Base-by-base conservation (phyloP, 1,140 invertebrate genomes). In the Battus philenor region DNA sequence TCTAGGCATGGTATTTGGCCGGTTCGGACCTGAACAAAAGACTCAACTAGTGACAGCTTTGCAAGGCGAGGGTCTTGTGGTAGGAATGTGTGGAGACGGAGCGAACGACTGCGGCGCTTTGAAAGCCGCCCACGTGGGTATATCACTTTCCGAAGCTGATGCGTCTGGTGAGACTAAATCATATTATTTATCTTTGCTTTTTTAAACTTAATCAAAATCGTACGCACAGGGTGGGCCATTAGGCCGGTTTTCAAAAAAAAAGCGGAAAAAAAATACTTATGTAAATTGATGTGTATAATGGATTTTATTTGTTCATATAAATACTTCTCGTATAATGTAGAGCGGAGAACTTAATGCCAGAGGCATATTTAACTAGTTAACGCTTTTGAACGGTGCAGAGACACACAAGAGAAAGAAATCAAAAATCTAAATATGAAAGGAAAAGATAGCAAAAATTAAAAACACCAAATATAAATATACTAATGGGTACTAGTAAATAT, bases 21-120 rank as follows among this genome's bases (percentile, higher is more conserved):
- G 97, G 43, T 98, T 99, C 93, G 93, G 93, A 22, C 97, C 97
- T 0, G 96, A 98, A 53, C 97, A 98, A 83, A 99, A 99, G 78
- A 95, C 96, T 52, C 94, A 97, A 64, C 86, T 98, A 7, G 90
- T 99, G 10, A 93, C 94, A 59, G 88, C 91, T 45, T 81, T 98
- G 5, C 96, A 98, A 81, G 89, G 89, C 17, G 86, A 97, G 5
- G 95, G 93, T 41, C 94, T 93, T 61, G 90, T 92, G 44, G 93
- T 95, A 50, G 93, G 93, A 1, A 98, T 98, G 96, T 97, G 96
- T 67, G 95, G 96, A 1, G 96, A 95, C 76, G 93, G 93, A 12
- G 96, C 96, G 2, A 98, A 98, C 86, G 96, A 98, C 78, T 98
- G 96, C 83, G 96, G 95, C 8, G 95, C 95, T 1, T 77, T 97